A percentile compares a stretch with the other conserved stretches of the same genome.
phyloP scores from a whole-genome alignment of 2,888 invertebrate genomes.

The Heliconius cydno region DNA sequence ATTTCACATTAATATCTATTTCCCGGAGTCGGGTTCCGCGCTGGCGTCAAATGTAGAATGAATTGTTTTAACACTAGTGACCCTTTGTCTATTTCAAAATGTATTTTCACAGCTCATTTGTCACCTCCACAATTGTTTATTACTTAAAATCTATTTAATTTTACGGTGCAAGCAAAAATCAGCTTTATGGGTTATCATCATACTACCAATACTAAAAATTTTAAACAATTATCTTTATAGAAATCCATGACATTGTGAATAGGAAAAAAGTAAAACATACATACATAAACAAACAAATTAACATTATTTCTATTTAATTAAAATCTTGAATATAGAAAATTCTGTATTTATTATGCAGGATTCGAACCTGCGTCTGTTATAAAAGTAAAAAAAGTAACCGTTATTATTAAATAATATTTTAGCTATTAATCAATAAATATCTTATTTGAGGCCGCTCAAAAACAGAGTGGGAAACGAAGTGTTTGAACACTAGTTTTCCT shows the following conservation, averaged over 20 bases:
- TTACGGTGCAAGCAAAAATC: slow-evolving; percentile 29
- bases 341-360: not conserved
- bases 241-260: not conserved
- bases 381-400: not conserved
- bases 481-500: too few species aligned
- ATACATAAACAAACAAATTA: not conserved
- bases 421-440: not conserved
- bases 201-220: not conserved
- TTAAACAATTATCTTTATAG: not conserved
- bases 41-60: not conserved
- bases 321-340: too few species aligned
- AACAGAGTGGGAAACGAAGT: too few species aligned
- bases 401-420: not conserved
- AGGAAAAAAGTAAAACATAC: not conserved
- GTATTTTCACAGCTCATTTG: not conserved
- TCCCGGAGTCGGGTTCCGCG: not conserved
- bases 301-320: not conserved
- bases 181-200: slow-evolving; percentile 36
- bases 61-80: not conserved
- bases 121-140: slow-evolving; percentile 36
- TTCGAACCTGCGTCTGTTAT: not conserved
- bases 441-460: too few species aligned
- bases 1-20: not conserved
- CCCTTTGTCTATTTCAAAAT: not conserved
- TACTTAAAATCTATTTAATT: slow-evolving; percentile 34